These are phyloP conservation scores for Myiozetetes cayanensis DNA, from an alignment of 2,113 vertebrate genomes.

Conservation along the genomic window DNA sequence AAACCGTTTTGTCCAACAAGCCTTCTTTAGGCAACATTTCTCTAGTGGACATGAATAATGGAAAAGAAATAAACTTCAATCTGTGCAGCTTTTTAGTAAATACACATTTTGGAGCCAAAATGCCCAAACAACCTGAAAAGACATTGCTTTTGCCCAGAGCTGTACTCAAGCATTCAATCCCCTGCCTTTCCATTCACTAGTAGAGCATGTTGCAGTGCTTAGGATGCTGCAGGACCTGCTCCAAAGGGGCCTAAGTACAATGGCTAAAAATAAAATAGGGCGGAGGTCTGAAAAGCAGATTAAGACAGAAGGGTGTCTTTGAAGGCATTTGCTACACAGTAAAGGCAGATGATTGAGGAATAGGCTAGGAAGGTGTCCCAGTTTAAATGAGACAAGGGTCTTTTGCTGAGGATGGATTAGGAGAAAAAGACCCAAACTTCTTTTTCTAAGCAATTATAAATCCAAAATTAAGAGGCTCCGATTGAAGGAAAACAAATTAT, in stretches of 20 bases:
- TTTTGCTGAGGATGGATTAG: too few relatives aligned
- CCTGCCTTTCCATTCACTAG: background rate
- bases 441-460: too few relatives aligned
- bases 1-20: background rate
- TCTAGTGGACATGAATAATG: constrained; percentile 7
- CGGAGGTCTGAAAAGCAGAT: background rate
- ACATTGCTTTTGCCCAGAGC: background rate
- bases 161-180: background rate
- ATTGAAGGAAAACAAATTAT: too few relatives aligned
- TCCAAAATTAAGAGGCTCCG: too few relatives aligned
- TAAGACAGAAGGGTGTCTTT: background rate
- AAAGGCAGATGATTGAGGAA: background rate
- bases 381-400: too few relatives aligned
- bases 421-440: too few relatives aligned
- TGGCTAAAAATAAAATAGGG: background rate
- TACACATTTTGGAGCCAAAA: background rate
- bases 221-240: background rate
- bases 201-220: background rate
- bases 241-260: background rate
- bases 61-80: background rate
- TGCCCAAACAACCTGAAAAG: background rate
- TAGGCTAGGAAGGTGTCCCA: background rate
- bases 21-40: background rate
- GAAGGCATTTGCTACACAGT: background rate
- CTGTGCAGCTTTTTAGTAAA: background rate